These are phyloP conservation scores for Helicoverpa assulta DNA, from an alignment of 2,888 invertebrate species.

Conservation along the genomic window DNA sequence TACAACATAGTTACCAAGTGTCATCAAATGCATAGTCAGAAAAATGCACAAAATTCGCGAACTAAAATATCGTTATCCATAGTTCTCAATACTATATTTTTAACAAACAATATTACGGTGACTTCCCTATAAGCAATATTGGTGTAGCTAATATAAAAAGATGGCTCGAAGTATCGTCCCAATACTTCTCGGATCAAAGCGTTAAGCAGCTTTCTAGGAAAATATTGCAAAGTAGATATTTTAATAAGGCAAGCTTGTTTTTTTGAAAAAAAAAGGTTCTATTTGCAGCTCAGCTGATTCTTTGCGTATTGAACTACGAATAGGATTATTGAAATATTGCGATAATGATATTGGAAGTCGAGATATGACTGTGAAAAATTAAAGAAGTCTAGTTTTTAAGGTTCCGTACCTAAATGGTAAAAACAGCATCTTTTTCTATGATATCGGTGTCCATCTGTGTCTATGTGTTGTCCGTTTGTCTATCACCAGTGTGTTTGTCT, in stretches of 20 bases:
- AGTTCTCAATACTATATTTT: not conserved
- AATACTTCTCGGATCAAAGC: slow-evolving; percentile 32
- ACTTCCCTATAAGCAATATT: slow-evolving; percentile 6
- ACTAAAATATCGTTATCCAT: not conserved
- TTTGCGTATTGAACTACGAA: not conserved
- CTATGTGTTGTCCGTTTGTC: no score
- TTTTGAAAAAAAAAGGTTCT: not conserved
- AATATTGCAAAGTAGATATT: slow-evolving; percentile 34
- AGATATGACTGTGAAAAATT: no score
- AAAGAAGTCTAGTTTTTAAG: no score
- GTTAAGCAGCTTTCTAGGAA: slow-evolving; percentile 36
- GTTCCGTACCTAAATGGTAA: no score
- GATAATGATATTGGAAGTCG: no score
- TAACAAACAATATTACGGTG: not conserved
- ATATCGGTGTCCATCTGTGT: no score
- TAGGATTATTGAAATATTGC: slow-evolving; percentile 1
- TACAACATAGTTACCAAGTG: no score
- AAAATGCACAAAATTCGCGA: no score
- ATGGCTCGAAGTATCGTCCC: slow-evolving; percentile 10
- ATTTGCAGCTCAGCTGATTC: not conserved
- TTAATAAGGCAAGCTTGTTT: slow-evolving; percentile 33
- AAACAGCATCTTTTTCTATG: no score
- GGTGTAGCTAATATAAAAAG: slow-evolving; percentile 9
- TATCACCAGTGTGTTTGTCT: no score
- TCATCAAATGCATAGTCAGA: no score